Percentiles rank a stretch among this genome's conserved stretches.
Conservation (phyloP, 2,113 vertebrate species). For the Ginglymostoma cirratum region DNA sequence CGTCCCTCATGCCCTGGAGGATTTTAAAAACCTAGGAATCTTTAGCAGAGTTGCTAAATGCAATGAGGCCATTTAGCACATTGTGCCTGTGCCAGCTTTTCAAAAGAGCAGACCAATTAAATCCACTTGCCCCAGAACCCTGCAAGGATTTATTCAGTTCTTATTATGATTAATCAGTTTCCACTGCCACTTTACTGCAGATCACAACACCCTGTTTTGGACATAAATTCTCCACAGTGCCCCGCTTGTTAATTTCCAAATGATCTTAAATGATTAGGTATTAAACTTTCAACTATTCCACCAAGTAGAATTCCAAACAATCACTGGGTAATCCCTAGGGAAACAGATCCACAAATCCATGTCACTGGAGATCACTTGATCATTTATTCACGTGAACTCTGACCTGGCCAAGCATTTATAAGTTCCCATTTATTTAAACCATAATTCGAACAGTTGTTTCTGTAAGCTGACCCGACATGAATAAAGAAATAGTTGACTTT, state of each 20-base stretch:
- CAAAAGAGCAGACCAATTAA: neutral
- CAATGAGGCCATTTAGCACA: no score
- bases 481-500: neutral
- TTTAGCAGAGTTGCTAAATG: no score
- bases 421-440: neutral
- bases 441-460: neutral
- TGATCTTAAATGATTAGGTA: neutral
- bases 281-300: neutral
- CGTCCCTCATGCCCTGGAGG: no score
- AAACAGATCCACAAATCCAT: neutral
- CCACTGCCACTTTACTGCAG: neutral
- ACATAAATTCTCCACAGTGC: neutral
- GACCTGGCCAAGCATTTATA: neutral
- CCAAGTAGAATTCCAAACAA: neutral
- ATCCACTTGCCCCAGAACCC: neutral
- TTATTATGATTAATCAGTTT: neutral
- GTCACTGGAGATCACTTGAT: neutral
- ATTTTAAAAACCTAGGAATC: no score
- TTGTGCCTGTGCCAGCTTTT: neutral
- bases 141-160: neutral
- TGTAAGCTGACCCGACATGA: neutral
- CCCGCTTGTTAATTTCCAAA: neutral
- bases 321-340: neutral
- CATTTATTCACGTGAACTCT: neutral
- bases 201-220: neutral